These are phyloP conservation scores for Ophraella communa DNA, from an alignment of 2,888 invertebrate species.

Conservation along the genomic window DNA sequence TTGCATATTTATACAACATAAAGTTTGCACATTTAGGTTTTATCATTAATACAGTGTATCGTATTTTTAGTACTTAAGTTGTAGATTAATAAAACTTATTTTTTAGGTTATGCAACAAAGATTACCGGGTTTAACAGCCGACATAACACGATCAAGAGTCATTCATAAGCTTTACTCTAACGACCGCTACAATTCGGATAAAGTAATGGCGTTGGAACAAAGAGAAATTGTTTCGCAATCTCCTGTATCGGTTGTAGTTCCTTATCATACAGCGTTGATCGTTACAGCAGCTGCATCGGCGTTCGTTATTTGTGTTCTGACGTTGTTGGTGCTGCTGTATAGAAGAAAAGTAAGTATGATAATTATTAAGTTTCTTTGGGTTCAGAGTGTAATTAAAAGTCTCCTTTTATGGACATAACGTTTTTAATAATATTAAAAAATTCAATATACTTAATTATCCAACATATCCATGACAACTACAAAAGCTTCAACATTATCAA, in stretches of 20 bases:
- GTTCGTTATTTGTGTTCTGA: slow-evolving; percentile 78
- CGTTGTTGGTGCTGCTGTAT: slow-evolving; percentile 77
- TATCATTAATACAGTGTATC: too few species aligned
- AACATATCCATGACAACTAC: too few species aligned
- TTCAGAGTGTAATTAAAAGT: background rate
- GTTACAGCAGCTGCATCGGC: slow-evolving; percentile 80
- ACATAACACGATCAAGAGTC: slow-evolving; percentile 70
- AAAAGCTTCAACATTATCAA: too few species aligned
- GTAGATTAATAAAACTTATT: slow-evolving; percentile 2
- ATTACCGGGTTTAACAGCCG: slow-evolving; percentile 64
- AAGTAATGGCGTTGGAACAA: slow-evolving; percentile 66
- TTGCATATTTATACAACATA: too few species aligned
- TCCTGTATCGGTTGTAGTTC: slow-evolving; percentile 70
- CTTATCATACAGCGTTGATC: slow-evolving; percentile 79
- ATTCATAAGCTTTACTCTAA: slow-evolving; percentile 62
- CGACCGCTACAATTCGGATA: slow-evolving; percentile 45
- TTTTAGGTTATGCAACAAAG: slow-evolving; percentile 61
- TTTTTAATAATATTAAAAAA: too few species aligned
- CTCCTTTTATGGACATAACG: too few species aligned
- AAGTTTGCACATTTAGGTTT: background rate
- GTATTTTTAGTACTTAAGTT: background rate
- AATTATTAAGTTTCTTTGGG: too few species aligned
- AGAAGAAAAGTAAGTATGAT: slow-evolving; percentile 64
- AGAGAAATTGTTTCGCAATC: slow-evolving; percentile 73
- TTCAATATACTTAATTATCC: too few species aligned